These are phyloP conservation scores for Lampris megalopsis DNA, from an alignment of 2,113 vertebrate species.

Conservation along the genomic window DNA sequence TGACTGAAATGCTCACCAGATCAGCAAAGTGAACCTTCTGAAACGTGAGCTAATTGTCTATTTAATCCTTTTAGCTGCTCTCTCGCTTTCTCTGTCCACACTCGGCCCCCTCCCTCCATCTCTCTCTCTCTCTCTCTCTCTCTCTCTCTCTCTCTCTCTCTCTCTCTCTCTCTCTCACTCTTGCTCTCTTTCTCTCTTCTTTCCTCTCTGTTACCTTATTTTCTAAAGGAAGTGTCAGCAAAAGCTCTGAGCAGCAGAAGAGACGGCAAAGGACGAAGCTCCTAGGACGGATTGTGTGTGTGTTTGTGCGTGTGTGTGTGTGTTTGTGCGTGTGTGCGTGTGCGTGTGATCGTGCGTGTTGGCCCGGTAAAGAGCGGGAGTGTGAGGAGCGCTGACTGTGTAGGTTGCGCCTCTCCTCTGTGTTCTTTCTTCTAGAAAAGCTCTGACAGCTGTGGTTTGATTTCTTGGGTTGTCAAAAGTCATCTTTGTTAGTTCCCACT, in stretches of 20 bases:
- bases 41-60: constrained; percentile 81
- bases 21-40: constrained; percentile 80
- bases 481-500: constrained; percentile 76
- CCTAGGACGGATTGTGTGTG: constrained; percentile 36
- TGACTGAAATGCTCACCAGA: constrained; percentile 78
- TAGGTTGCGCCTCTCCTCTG: constrained; percentile 64
- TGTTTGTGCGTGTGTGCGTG: constrained; percentile 6
- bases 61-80: constrained; percentile 81
- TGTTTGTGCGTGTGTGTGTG: constrained; percentile 29
- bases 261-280: constrained; percentile 43
- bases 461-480: constrained; percentile 80
- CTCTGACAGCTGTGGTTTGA: constrained; percentile 75
- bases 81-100: constrained; percentile 56
- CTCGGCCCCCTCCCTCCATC: constrained; percentile 26
- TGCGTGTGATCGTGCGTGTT: constrained; percentile 28
- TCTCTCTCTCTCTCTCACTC: constrained; percentile 36
- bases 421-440: constrained; percentile 63
- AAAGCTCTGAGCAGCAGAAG: constrained; percentile 64
- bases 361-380: constrained; percentile 55
- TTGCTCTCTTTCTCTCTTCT: not conserved
- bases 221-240: constrained; percentile 68
- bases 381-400: constrained; percentile 74
- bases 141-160: constrained; percentile 19
- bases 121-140: constrained; percentile 38
- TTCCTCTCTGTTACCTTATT: constrained; percentile 17